phyloP scores from a whole-genome alignment of 35 echinoderm and acorn worm genomes.

The Apostichopus parvimensis region DNA sequence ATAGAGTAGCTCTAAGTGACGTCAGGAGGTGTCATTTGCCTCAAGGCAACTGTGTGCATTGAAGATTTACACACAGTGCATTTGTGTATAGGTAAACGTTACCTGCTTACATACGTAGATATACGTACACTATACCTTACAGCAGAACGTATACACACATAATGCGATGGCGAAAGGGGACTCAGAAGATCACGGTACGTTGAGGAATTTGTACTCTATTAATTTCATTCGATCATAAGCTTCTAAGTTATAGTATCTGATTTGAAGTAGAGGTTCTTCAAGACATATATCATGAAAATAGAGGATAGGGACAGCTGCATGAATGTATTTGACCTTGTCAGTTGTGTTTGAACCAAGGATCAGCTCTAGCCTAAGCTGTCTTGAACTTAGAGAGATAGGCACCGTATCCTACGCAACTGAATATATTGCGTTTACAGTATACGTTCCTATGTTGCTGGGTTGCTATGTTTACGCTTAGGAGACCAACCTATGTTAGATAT shows the following conservation, averaged over 20 bases:
- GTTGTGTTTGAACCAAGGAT: not conserved
- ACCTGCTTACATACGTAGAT: not conserved
- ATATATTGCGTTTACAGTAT: not conserved
- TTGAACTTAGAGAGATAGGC: not conserved
- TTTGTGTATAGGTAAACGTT: slow-evolving; percentile 29
- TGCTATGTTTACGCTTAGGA: no score
- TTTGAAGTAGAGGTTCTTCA: not conserved
- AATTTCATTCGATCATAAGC: not conserved
- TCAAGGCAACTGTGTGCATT: slow-evolving; percentile 20
- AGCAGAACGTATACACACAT: slow-evolving; percentile 1
- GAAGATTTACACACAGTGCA: not conserved
- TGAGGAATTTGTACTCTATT: not conserved
- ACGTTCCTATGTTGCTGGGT: no score
- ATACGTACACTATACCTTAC: not conserved
- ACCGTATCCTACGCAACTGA: not conserved
- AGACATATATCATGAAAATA: not conserved
- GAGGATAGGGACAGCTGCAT: not conserved
- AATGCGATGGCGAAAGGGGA: slow-evolving; percentile 41
- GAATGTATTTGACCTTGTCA: not conserved
- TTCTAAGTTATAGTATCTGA: not conserved
- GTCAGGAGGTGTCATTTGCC: slow-evolving; percentile 44
- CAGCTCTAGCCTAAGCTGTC: not conserved
- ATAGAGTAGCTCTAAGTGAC: slow-evolving; percentile 10
- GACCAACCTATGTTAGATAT: no score
- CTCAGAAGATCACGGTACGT: slow-evolving; percentile 36